Evolutionary conservation across 2,797 vertebrate species (phyloP).

Genomic region (Anolis apletophallus): DNA sequence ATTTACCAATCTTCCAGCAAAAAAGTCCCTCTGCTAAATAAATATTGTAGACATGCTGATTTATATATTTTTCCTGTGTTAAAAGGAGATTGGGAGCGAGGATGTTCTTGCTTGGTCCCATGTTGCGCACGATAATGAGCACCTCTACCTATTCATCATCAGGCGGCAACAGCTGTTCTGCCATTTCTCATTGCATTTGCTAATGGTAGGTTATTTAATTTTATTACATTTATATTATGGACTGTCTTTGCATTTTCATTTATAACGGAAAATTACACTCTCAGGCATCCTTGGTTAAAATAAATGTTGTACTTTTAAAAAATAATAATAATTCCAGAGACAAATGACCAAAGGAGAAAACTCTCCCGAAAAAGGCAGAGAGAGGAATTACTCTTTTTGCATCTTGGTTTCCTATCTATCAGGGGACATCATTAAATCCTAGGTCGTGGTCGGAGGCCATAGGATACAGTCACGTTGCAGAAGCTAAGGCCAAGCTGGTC

Average conservation of each 20-base stretch:
- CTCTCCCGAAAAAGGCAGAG: constrained; percentile 5
- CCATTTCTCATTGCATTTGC: constrained; percentile 38
- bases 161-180: constrained; percentile 50
- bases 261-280: constrained; percentile 50
- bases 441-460: not conserved
- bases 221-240: constrained; percentile 40
- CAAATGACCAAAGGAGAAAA: constrained; percentile 49
- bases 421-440: not conserved
- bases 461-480: too few species aligned
- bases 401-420: not conserved
- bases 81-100: not conserved
- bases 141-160: constrained; percentile 27
- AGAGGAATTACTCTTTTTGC: not conserved
- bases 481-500: not conserved
- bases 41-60: not conserved
- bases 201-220: constrained; percentile 42
- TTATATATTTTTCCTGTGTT: constrained; percentile 11
- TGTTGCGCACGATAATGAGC: constrained; percentile 22
- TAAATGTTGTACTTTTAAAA: constrained; percentile 57
- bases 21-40: not conserved
- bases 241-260: constrained; percentile 58
- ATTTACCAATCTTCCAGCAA: constrained; percentile 11
- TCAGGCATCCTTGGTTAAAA: constrained; percentile 51
- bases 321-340: constrained; percentile 55
- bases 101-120: not conserved